These are phyloP conservation scores for Chironomus striatipennis DNA, from an alignment of 1,140 invertebrate species.

Conservation along the genomic window DNA sequence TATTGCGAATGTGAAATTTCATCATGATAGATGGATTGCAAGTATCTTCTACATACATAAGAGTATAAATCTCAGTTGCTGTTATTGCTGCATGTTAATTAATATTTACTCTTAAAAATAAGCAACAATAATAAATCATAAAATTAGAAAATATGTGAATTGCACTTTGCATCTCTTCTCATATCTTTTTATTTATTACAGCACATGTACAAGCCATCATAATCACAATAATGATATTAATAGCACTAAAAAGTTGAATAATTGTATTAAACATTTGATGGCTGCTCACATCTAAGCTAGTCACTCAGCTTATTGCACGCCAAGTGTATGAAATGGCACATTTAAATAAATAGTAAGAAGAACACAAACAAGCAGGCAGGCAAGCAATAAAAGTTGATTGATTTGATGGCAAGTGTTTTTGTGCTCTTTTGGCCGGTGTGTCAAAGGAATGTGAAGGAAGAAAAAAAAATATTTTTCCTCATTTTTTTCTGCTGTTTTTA, in stretches of 20 bases:
- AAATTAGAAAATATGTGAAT: neutral
- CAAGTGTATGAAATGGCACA: no score
- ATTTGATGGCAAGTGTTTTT: slow-evolving; percentile 7
- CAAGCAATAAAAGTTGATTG: slow-evolving; percentile 20
- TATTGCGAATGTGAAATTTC: neutral
- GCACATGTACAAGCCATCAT: no score
- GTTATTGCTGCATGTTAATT: neutral
- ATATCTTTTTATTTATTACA: no score
- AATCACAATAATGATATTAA: no score
- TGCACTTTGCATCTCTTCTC: no score
- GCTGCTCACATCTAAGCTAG: no score
- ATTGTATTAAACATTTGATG: no score
- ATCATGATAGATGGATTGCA: slow-evolving; percentile 12
- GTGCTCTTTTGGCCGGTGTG: neutral
- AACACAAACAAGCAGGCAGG: neutral
- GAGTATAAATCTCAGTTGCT: no score
- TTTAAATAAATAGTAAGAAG: neutral
- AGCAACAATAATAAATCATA: neutral
- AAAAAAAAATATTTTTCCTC: no score
- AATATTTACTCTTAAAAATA: neutral
- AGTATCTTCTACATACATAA: neutral
- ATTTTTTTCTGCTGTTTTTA: slow-evolving; percentile 4
- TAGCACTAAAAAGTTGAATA: no score
- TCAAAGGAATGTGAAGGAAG: neutral
- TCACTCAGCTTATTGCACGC: no score